A percentile compares a stretch with the other conserved stretches of the same genome.
These are phyloP conservation scores for Oligia strigilis DNA, from an alignment of 2,888 invertebrate genomes.

Conservation along the genomic window DNA sequence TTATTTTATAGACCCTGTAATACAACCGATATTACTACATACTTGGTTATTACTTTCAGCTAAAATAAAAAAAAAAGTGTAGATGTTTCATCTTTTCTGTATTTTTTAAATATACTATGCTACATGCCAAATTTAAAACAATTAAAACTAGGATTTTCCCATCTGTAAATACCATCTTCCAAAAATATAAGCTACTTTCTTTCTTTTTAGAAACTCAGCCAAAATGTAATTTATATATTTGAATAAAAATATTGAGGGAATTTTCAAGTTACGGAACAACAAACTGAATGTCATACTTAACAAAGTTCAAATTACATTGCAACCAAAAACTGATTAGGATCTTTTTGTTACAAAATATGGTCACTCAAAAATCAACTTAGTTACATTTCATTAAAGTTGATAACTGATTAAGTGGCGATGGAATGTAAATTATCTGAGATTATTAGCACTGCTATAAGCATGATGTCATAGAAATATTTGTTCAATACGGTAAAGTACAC, in stretches of 20 bases:
- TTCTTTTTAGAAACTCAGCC: slow-evolving; percentile 14
- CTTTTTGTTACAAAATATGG: not conserved
- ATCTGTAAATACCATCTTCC: slow-evolving; percentile 24
- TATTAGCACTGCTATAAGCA: not conserved
- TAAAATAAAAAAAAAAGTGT: slow-evolving; percentile 1
- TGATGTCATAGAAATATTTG: not conserved
- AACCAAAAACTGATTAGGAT: not conserved
- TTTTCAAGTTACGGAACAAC: no score
- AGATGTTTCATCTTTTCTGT: not conserved
- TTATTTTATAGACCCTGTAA: slow-evolving; percentile 13
- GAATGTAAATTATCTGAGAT: not conserved
- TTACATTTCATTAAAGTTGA: no score
- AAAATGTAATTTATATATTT: slow-evolving; percentile 16
- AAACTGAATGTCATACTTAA: not conserved
- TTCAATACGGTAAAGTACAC: not conserved
- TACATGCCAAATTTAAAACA: slow-evolving; percentile 38
- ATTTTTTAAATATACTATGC: slow-evolving; percentile 7
- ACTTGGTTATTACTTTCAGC: not conserved
- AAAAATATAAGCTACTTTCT: slow-evolving; percentile 1
- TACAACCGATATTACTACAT: slow-evolving; percentile 10
- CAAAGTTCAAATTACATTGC: not conserved
- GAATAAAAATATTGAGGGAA: not conserved
- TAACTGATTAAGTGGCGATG: not conserved
- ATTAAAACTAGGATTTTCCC: not conserved
- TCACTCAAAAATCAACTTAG: not conserved